Evolutionary conservation across 2,888 invertebrate species (phyloP), one percentile per base, ranked within the genome.

Genomic region (Nomada fucata): DNA sequence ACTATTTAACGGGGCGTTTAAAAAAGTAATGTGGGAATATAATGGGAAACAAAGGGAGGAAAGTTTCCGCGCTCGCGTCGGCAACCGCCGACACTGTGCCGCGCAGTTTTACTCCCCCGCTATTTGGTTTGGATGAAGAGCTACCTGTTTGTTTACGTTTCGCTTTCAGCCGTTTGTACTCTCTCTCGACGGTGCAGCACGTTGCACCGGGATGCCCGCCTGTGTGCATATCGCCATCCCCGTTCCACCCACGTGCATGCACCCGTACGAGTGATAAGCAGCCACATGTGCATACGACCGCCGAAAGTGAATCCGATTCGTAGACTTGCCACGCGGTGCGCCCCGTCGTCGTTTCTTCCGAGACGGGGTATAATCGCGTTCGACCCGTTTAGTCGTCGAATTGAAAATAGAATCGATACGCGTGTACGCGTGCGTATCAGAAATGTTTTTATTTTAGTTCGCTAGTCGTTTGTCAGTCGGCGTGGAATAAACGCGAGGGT

Each of bases 61-160:
- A 89, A 90, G 82, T 91, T 90, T 88, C 83, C 82, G 83, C 82
- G 84, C 23, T 82, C 76, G 79, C 78, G 85, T n/a, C 57, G 77
- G 71, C 70, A 63, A 60, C 64, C 67, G 63, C 84, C 79, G 72
- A 76, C 76, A 78, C 69, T 72, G 79, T 78, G 83, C 65, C 77
- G 79, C 81, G 80, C 83, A 88, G 86, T 90, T 91, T 90, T 89
- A 90, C 91, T 89, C 89, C 83, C 86, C 84, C 84, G 88, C 90
- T 90, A 90, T 89, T 89, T 87, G 89, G 89, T 91, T 88, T 90
- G 89, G 89, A 89, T 90, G 89, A 90, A 90, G 89, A 89, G 89
- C 90, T 90, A 91, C 90, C 90, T 91, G 91, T 91, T 91, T 91
- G 91, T 91, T 90, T 90, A 88, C 90, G 89, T 89, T 90, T 91